Percentiles rank a stretch among this genome's conserved stretches.
Conservation (phyloP, 1,140 invertebrate species). For the Heliconius melpomene region DNA sequence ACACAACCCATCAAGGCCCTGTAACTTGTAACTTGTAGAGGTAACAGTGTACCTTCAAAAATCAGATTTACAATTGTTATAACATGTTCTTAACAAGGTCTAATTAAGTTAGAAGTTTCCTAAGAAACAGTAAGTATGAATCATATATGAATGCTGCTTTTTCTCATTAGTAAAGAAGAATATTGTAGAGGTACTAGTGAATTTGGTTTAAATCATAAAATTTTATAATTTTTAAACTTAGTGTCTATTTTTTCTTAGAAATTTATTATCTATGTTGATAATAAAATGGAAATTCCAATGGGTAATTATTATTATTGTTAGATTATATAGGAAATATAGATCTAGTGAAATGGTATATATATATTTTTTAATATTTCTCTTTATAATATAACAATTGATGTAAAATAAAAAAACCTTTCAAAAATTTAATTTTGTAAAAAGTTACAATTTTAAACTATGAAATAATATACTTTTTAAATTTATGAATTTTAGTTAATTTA, state of each 20-base stretch:
- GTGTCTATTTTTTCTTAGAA: background rate
- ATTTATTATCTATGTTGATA: background rate
- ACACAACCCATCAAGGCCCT: background rate
- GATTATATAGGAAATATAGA: background rate
- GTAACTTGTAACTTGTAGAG: background rate
- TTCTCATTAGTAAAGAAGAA: background rate
- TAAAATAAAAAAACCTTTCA: too few relatives aligned
- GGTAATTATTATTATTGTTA: background rate
- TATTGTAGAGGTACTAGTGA: background rate
- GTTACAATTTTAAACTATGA: too few relatives aligned
- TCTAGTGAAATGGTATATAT: background rate
- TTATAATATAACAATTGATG: too few relatives aligned
- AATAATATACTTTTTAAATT: too few relatives aligned
- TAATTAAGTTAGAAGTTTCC: conserved; percentile 36
- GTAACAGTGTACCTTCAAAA: background rate
- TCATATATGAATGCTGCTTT: conserved; percentile 10
- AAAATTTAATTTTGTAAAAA: too few relatives aligned
- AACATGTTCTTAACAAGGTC: conserved; percentile 33
- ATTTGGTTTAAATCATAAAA: background rate
- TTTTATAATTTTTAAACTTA: background rate
- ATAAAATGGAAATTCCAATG: background rate
- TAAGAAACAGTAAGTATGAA: conserved; percentile 12
- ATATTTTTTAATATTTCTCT: background rate
- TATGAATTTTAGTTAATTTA: too few relatives aligned
- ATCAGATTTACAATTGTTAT: conserved; percentile 7